Evolutionary conservation across 2,797 vertebrate genomes (phyloP), one percentile per base, ranked within the genome.

Genomic region (Alcedo atthis): DNA sequence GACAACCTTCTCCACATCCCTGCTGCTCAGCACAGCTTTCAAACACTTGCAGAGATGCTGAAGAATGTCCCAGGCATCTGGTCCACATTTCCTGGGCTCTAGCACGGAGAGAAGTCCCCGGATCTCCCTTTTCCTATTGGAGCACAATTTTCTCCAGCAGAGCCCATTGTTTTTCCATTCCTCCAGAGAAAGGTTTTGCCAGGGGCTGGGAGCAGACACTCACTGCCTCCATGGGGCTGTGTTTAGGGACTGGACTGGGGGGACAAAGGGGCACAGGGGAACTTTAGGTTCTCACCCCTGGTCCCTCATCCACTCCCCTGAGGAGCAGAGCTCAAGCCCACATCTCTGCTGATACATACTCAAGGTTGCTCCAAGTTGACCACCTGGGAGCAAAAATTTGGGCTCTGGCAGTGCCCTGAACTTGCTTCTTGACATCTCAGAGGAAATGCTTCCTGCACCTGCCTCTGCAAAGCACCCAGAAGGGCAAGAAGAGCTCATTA

Each of bases 401-500:
- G 49, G 40, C 10, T 53, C 40, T 0, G 1, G 28, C 35, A 18
- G 11, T 2, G 8, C 40, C 32, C 37, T 33, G 59, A 54, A 26
- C 32, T 37, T 1, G 1, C 6, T 74, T 25, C 15, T 37, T 16
- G 2, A 18, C 7, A 10, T 42, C 28, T 54, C 43, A 37, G 21
- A 35, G 33, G 35, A 75, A 64, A 57, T 1, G 3, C 17, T 67
- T 73, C 61, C 43, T 58, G 2, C 3, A 15, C 42, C 18, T 57
- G 42, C 64, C 42, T 43, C 46, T 61, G 49, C 2, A 1, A 64
- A 76, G 59, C 9, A 53, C 28, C 49, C 7, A 1, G 37, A 0
- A 0, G 18, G 22, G 12, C 53, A 48, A 57, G 37, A 43, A 28
- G 5, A 18, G 18, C 26, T 88, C 13, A 0, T 18, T 20, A 5